These are phyloP conservation scores for Cassiopea xamachana DNA, from an alignment of 30 jellyfish, hydroid and myxozoan genomes.

Conservation along the genomic window DNA sequence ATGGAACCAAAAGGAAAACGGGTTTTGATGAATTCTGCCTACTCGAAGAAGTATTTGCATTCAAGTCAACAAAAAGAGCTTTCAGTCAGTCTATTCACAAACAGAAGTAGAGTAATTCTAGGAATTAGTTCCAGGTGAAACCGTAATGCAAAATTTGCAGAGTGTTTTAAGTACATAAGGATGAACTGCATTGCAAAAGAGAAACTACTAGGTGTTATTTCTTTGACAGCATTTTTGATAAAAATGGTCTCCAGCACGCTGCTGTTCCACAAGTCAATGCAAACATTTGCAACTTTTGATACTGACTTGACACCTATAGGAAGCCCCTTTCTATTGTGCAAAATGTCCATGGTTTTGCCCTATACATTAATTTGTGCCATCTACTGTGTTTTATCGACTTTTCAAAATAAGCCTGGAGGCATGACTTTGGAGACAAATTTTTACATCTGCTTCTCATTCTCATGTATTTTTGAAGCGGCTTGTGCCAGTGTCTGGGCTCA, in stretches of 20 bases:
- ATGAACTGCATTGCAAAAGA: background rate
- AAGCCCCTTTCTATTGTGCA: conserved; percentile 52
- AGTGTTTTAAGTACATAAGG: too few species aligned
- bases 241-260: conserved; percentile 4
- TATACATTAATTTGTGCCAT: conserved; percentile 23
- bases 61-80: too few species aligned
- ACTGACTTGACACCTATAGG: conserved; percentile 47
- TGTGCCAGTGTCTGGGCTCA: conserved; percentile 38
- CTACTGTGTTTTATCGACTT: conserved; percentile 34
- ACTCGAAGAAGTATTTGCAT: too few species aligned
- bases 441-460: conserved; percentile 17
- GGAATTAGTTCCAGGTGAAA: too few species aligned
- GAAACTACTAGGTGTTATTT: conserved; percentile 26
- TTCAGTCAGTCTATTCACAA: too few species aligned
- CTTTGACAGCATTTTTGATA: conserved; percentile 24
- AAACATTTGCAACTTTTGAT: conserved; percentile 27
- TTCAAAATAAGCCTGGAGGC: background rate
- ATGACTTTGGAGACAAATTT: conserved; percentile 1
- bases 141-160: too few species aligned
- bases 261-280: conserved; percentile 9
- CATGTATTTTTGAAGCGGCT: conserved; percentile 44
- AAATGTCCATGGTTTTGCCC: conserved; percentile 21
- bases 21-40: too few species aligned
- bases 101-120: too few species aligned
- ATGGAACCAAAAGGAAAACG: too few species aligned